Evolutionary conservation across 2,113 vertebrate species (phyloP), one percentile per base, ranked within the genome.

Genomic region (Rana temporaria): DNA sequence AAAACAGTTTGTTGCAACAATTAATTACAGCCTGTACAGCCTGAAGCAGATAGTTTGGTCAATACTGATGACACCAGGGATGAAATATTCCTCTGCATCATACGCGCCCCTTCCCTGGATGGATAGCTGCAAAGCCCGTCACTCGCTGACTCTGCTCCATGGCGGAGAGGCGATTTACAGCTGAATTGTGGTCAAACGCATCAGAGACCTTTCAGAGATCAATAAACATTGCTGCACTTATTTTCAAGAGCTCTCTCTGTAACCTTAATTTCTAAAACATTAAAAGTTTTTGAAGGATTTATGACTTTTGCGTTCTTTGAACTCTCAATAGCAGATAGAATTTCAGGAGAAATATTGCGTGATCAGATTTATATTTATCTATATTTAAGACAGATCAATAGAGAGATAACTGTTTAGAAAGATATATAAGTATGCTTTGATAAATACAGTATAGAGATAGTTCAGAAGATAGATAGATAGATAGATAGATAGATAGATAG

Each of bases 261-360:
- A 75, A 75, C 71, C 80, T 67, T 75, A 75, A 82, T 75, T 75
- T 65, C 57, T 74, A 38, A 52, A n/a, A 75, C 80, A 82, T 82
- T 82, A 67, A 82, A 82, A 82, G 71, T 75, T 73, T 82, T 75
- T 66, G 60, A 82, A 63, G 60, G 70, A 82, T 82, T 72, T 81
- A 81, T 72, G 59, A 66, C 42, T 57, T 73, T 30, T 15, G 15
- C 30, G 53, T 70, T n/a, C 20, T 32, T n/a, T 56, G 8, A 55
- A 64, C 68, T 66, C 32, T 4, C 17, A 11, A 48, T 5, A 16
- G 24, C 15, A 67, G 32, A 34, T 18, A 18, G 42, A 19, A 70
- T 30, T 20, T 18, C 38, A 30, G 26, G 26, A 42, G 38, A 42
- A 42, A 42, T 42, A 42, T 42, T 42, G 38, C 9, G 38, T 42